Evolutionary conservation across 2,888 invertebrate species (phyloP), one percentile per base, ranked within the genome.

Genomic region (Apodemia zela): DNA sequence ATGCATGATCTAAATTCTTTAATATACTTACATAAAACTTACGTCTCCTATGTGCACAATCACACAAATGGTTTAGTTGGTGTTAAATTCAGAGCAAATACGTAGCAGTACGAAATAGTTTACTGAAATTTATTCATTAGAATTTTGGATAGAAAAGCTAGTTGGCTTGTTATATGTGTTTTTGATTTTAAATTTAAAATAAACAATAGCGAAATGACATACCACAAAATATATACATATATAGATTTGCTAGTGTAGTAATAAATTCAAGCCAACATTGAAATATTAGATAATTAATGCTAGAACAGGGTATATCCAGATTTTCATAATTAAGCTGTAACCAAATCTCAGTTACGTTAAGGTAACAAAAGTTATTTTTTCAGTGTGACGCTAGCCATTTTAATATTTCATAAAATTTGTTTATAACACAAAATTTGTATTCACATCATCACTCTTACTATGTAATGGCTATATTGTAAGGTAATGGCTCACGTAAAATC

Each of bases 401-500:
- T 42, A n/a, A 42, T n/a, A n/a, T 42, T 15, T 42, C 42, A 2
- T 42, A 15, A 6, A n/a, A 42, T 5, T 42, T 42, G 15, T 51
- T 54, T 13, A 15, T 15, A 25, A 25, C 6, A 0, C 6, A 8
- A 11, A 11, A 51, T 21, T 25, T 54, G 15, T 25, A 25, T 21
- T 4, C 21, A 15, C 25, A 13, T 54, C 25, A 54, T 54, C 54
- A 54, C 25, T 17, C 15, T 54, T 25, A 21, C 54, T 54, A 54
- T 13, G 7, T 54, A 54, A 21, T 21, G 54, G 54, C 54, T 21
- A 25, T 54, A 54, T 13, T 54, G 15, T 54, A 54, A 54, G 54
- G 15, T 54, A 21, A 25, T 25, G 54, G 85, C 85, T 85, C 85
- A 85, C 78, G 81, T 84, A 81, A 78, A 81, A 81, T 87, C 87